Evolutionary conservation across 2,113 vertebrate genomes (phyloP), one percentile per base, ranked within the genome.

Genomic region (Ptilorrhoa leucosticta): DNA sequence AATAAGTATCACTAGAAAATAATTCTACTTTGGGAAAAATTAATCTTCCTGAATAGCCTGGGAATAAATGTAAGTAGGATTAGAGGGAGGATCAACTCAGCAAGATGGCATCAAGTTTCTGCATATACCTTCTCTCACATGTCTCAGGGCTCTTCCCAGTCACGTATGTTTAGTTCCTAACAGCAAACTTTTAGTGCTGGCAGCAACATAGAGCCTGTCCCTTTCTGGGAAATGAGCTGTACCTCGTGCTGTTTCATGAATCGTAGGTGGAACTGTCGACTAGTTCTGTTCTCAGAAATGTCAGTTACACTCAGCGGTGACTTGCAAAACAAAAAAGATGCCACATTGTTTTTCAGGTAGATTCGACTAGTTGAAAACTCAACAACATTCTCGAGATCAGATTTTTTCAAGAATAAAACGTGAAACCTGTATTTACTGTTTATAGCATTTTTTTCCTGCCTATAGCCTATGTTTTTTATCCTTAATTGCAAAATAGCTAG

Each of bases 1-100:
- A 83, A 83, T 73, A 81, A 80, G 35, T 13, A 54, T 60, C 77
- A 47, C 57, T 94, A 71, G 84, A 77, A 97, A 94, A 94, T 71
- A 40, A 83, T 91, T 85, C 15, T 37, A 15, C 77, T 84, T 48
- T 66, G 79, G 78, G 86, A 78, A 91, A 91, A 97, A 95, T 66
- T 91, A 85, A 78, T 97, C 87, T 87, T 58, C 28, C 85, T 16
- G 15, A 91, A 71, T 93, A 92, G 82, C 78, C 88, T 81, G 70
- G 87, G 37, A 82, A 96, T 56, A 83, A 96, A 94, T 89, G 30
- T 85, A 72, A 96, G 78, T 53, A 79, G 65, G 87, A 88, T 91
- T 95, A 73, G 70, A 50, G 56, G 78, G 65, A 79, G 69, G 91
- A 94, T 92, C 63, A 89, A 26, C 77, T 87, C 26, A 81, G 83